Evolutionary conservation across 2,888 invertebrate species (phyloP).

Genomic region (Tridacna crocea): DNA sequence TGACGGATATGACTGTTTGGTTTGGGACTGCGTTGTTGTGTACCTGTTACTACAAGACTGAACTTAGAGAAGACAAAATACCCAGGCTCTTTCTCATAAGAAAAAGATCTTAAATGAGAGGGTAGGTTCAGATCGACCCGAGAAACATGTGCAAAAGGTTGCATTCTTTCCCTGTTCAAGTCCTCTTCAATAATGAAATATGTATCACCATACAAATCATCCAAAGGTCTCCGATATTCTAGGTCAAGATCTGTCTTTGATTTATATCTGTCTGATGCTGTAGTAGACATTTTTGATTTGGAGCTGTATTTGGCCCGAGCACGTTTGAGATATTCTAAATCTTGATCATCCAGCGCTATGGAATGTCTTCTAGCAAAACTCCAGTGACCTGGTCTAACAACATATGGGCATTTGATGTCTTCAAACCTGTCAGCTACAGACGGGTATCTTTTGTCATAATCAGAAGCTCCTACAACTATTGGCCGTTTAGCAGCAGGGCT

Average conservation of each 20-base stretch:
- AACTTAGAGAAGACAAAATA: slow-evolving; percentile 60
- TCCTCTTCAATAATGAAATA: slow-evolving; percentile 52
- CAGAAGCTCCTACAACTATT: not conserved
- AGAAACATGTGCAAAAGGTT: slow-evolving; percentile 26
- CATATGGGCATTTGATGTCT: slow-evolving; percentile 59
- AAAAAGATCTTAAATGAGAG: slow-evolving; percentile 27
- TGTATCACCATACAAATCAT: slow-evolving; percentile 36
- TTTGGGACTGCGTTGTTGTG: slow-evolving; percentile 17
- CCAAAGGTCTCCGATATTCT: slow-evolving; percentile 21
- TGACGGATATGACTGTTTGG: slow-evolving; percentile 18
- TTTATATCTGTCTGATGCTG: slow-evolving; percentile 19
- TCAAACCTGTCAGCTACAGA: slow-evolving; percentile 56
- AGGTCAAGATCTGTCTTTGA: slow-evolving; percentile 29
- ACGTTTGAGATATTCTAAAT: slow-evolving; percentile 36
- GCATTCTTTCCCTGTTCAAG: slow-evolving; percentile 36
- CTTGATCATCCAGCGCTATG: slow-evolving; percentile 47
- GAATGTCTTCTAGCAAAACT: slow-evolving; percentile 42
- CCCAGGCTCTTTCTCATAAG: slow-evolving; percentile 50
- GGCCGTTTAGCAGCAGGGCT: not conserved
- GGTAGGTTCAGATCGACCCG: slow-evolving; percentile 31
- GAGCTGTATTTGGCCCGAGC: slow-evolving; percentile 1
- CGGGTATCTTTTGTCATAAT: slow-evolving; percentile 14
- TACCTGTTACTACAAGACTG: slow-evolving; percentile 46
- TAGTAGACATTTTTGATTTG: not conserved
- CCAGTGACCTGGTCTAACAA: slow-evolving; percentile 39